Base-by-base conservation (phyloP, 2,888 invertebrate genomes). In the Scaeva pyrastri region DNA sequence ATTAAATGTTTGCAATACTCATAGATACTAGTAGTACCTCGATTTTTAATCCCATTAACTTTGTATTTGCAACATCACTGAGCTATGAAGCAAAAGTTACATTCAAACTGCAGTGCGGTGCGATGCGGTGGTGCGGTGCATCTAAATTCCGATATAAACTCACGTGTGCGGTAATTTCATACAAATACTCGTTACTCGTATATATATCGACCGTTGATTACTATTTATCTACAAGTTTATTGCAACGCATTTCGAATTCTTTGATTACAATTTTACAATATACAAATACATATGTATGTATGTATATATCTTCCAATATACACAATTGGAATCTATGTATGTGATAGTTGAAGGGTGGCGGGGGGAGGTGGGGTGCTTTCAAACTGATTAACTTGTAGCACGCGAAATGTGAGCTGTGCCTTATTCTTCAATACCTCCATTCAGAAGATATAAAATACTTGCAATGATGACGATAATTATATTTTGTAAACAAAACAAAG, bases 161-260 rank as follows among this genome's bases (percentile, higher is more conserved):
- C 58, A 50, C 31, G 60, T 56, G 21, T 14, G 21, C n/a, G n/a
- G n/a, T 52, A 39, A 31, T 31, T 31, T 31, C 31, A 31, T 39
- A 39, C 0, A 52, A 21, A 4, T n/a, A n/a, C n/a, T n/a, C n/a
- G n/a, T n/a, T n/a, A n/a, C n/a, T n/a, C n/a, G n/a, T n/a, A n/a
- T 64, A 31, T 73, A 41, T 56, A 71, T 39, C 7, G 12, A 31
- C 4, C 21, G 58, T 68, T 50, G 36, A 72, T 62, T 52, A 52
- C 55, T 43, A 58, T 75, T 43, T 55, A 50, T 70, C 58, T 43
- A 55, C 48, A 39, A 52, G 56, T 72, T 68, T 52, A 52, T 66
- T 77, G 72, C 71, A 64, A 66, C 66, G 77, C 82, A 77, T 66
- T 72, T 72, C 43, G 60, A 82, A 76, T 81, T 75, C 71, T 75